Evolutionary conservation across 2,888 invertebrate species (phyloP).

Genomic region (Ceramica pisi): DNA sequence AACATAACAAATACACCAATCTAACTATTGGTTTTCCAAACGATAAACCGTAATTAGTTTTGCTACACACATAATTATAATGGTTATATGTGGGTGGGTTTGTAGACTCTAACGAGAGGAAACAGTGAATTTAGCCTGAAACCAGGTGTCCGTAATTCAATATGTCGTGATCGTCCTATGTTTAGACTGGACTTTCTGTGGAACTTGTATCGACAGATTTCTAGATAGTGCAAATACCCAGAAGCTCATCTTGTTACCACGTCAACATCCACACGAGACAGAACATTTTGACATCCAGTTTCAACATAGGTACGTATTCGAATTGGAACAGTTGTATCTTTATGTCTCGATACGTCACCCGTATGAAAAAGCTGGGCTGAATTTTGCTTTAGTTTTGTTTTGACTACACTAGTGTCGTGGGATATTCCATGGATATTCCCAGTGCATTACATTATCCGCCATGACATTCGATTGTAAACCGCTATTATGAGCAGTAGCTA

Average conservation of each 20-base stretch:
- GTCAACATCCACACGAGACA: background rate
- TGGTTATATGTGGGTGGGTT: background rate
- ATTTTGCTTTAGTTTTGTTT: constrained; percentile 3
- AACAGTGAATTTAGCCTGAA: constrained; percentile 18
- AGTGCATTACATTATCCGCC: constrained; percentile 30
- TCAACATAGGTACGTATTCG: background rate
- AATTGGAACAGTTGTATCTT: no score
- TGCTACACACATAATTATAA: background rate
- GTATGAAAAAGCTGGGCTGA: background rate
- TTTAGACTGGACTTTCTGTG: constrained; percentile 30
- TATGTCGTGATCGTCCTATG: constrained; percentile 34
- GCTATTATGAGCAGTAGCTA: background rate
- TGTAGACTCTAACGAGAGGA: constrained; percentile 6
- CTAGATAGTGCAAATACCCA: background rate
- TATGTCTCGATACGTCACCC: no score
- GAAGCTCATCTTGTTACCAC: constrained; percentile 3
- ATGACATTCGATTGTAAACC: constrained; percentile 18
- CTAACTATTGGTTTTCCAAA: constrained; percentile 3
- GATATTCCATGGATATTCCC: constrained; percentile 28
- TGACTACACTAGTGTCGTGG: constrained; percentile 1
- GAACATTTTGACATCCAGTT: background rate
- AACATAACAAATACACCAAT: background rate
- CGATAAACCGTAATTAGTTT: constrained; percentile 1
- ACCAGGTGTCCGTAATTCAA: constrained; percentile 32
- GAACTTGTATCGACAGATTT: constrained; percentile 20